Evolutionary conservation across 53 echinoderm and acorn worm genomes (phyloP), one percentile per base, ranked within the genome.

Genomic region (Pentamera pediparva): DNA sequence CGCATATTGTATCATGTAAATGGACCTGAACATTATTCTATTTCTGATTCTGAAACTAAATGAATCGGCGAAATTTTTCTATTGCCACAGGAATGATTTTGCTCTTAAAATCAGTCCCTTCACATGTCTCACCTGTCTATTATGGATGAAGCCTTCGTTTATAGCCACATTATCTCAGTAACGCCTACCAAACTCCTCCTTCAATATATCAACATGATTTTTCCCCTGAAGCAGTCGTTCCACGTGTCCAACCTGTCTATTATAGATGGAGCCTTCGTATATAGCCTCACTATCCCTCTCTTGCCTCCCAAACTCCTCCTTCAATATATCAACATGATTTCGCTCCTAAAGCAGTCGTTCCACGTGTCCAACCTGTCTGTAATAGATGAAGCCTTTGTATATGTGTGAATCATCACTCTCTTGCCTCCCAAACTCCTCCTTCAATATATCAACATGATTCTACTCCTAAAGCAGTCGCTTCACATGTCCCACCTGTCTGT

Each of bases 101-200:
- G n/a, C n/a, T n/a, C n/a, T n/a, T n/a, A n/a, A n/a, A n/a, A n/a
- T n/a, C n/a, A n/a, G n/a, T n/a, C n/a, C n/a, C n/a, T n/a, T n/a
- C n/a, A n/a, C n/a, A n/a, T n/a, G n/a, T n/a, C n/a, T n/a, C n/a
- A 89, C 89, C 84, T 84, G 89, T 77, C 93, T 86, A 57, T 92
- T 92, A 20, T 60, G 70, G 75, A 92, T 92, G 78, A 47, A 86
- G 28, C 89, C 93, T 10, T 70, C 83, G 84, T 92, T 86, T 37
- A 92, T 92, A 7, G 78, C 80, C 53, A 86, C 80, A 52, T 75
- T 71, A 61, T 86, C 70, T 52, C 76, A 86, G 53, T 92, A 89
- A 48, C 78, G 40, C 40, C 86, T 89, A 62, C 89, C 89, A 89
- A 92, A 92, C 29, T 92, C 89, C 32, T 92, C 93, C 60, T 84